Percentiles rank a stretch among this genome's conserved stretches.
These are phyloP conservation scores for Loriculus beryllinus DNA, from an alignment of 2,797 vertebrate genomes.

Conservation along the genomic window DNA sequence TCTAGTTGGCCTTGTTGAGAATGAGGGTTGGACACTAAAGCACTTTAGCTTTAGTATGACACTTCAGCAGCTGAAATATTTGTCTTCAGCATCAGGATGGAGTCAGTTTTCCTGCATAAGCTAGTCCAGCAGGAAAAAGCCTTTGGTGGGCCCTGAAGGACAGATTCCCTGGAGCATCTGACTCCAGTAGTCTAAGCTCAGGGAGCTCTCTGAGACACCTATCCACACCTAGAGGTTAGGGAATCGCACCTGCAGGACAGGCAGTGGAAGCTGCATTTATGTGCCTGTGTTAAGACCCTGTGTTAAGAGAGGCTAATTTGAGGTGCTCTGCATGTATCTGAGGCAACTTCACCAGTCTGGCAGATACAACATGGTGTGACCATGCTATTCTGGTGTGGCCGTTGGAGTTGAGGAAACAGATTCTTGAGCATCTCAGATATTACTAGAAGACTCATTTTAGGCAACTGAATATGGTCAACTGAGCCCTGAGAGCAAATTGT, in stretches of 20 bases:
- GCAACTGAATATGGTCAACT: background rate
- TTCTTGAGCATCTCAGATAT: background rate
- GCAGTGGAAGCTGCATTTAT: background rate
- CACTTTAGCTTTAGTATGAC: background rate
- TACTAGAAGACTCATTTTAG: background rate
- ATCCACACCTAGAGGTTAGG: background rate
- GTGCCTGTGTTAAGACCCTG: background rate
- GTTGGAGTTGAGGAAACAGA: background rate
- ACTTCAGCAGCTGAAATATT: background rate
- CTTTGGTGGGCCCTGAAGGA: background rate
- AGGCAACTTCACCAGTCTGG: background rate
- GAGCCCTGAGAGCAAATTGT: background rate
- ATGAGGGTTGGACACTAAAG: background rate
- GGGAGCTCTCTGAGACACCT: background rate
- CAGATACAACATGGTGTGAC: background rate
- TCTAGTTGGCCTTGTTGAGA: background rate
- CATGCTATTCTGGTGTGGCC: rapidly evolving
- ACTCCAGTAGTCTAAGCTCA: background rate
- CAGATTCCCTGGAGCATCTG: background rate
- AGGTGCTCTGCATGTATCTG: background rate
- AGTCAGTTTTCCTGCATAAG: background rate
- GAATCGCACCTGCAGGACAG: background rate
- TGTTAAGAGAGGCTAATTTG: background rate
- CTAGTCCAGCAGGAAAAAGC: background rate
- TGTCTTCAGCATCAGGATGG: background rate